A percentile compares a stretch with the other conserved stretches of the same genome.
These are phyloP conservation scores for Mimachlamys varia DNA, from an alignment of 2,888 invertebrate genomes.

Conservation along the genomic window DNA sequence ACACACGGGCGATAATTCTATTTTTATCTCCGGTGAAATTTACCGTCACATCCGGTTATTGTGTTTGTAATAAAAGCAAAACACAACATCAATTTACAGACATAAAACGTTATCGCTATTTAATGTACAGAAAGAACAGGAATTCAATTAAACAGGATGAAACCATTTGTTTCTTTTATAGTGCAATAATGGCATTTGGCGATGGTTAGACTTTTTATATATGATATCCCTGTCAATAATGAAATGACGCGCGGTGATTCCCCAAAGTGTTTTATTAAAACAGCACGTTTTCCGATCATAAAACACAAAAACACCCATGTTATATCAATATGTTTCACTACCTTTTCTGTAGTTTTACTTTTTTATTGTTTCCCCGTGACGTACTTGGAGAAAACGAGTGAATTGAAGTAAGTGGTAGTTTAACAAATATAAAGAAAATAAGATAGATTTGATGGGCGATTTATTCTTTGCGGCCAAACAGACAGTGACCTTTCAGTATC, in stretches of 20 bases:
- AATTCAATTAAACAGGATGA: conserved; percentile 18
- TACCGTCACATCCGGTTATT: conserved; percentile 19
- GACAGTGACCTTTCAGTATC: too few species aligned
- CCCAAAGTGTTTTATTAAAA: neutral
- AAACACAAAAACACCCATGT: neutral
- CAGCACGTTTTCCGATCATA: neutral
- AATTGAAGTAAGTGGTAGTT: too few species aligned
- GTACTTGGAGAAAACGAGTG: neutral
- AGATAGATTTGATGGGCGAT: too few species aligned
- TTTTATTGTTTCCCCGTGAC: neutral
- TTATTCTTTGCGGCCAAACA: too few species aligned
- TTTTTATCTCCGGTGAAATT: conserved; percentile 24
- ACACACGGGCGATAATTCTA: neutral
- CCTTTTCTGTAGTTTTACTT: neutral
- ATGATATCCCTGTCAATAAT: neutral
- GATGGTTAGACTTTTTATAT: neutral
- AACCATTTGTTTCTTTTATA: neutral
- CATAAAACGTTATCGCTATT: neutral
- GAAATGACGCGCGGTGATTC: neutral
- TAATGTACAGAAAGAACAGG: neutral
- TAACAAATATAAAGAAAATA: too few species aligned
- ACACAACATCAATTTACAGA: neutral
- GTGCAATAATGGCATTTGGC: neutral
- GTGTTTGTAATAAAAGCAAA: neutral
- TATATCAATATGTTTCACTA: neutral